Evolutionary conservation across 2,888 invertebrate genomes (phyloP).

Genomic region (Andrena praecox): DNA sequence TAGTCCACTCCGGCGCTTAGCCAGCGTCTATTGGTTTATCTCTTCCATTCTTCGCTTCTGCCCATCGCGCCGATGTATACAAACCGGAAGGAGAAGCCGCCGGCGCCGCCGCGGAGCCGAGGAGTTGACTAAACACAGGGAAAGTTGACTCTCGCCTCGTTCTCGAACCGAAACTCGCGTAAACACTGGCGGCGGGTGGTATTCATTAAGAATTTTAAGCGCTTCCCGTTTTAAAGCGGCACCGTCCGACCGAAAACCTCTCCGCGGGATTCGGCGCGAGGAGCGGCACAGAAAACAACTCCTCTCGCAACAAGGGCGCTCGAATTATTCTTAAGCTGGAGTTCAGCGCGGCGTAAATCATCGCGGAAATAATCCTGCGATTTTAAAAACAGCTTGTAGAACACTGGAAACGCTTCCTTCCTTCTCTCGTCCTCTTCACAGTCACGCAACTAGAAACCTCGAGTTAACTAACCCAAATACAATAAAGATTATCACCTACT

Average conservation of each 20-base stretch:
- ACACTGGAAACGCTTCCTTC: too few species aligned
- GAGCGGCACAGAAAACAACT: too few species aligned
- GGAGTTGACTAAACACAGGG: slow-evolving; percentile 67
- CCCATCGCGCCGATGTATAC: slow-evolving; percentile 54
- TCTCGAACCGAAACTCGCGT: slow-evolving; percentile 39
- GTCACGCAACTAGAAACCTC: too few species aligned
- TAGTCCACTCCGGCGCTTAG: slow-evolving; percentile 19
- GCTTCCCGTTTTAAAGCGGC: slow-evolving; percentile 30
- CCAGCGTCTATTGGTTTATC: slow-evolving; percentile 73
- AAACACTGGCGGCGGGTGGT: slow-evolving; percentile 36
- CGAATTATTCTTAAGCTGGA: neutral
- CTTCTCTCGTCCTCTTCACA: too few species aligned
- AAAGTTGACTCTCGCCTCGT: slow-evolving; percentile 62
- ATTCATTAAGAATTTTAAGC: slow-evolving; percentile 45
- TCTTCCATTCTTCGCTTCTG: slow-evolving; percentile 55
- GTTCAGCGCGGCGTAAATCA: neutral
- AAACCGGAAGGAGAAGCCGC: slow-evolving; percentile 55
- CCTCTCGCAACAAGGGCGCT: neutral
- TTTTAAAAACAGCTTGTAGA: too few species aligned
- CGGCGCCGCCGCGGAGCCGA: slow-evolving; percentile 50
- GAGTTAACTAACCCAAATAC: too few species aligned
- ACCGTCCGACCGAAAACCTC: neutral
- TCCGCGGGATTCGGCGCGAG: neutral
- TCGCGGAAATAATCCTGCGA: too few species aligned
- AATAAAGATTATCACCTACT: too few species aligned